Conservation (phyloP, 2,113 vertebrate genomes). For the Garra rufa region DNA sequence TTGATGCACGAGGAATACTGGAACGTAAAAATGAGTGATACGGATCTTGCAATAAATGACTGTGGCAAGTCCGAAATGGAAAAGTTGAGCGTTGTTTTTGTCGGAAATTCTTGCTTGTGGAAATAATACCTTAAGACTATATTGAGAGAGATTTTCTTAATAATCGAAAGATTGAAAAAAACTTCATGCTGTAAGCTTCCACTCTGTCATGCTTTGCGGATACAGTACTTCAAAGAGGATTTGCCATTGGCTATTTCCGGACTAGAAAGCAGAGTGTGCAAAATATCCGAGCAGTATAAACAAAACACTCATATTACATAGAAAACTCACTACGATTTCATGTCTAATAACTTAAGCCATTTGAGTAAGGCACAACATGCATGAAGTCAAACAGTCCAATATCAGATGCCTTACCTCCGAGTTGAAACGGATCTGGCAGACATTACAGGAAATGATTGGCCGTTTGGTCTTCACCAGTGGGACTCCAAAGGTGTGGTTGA, state of each 20-base stretch:
- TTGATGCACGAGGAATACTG: neutral
- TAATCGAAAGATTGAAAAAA: neutral
- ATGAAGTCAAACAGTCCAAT: neutral
- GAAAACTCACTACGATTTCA: conserved; percentile 8
- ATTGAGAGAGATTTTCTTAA: conserved; percentile 37
- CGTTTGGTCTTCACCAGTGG: conserved; percentile 87
- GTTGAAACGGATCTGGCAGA: conserved; percentile 96
- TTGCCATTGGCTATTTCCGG: conserved; percentile 20
- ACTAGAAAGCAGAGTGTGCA: conserved; percentile 36
- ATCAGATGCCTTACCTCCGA: conserved; percentile 81
- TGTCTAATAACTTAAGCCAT: neutral
- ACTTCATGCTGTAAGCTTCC: conserved; percentile 31
- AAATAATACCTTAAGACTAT: conserved; percentile 30
- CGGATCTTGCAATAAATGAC: conserved; percentile 4
- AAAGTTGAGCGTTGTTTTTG: neutral
- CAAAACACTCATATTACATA: conserved; percentile 14
- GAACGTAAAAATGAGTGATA: neutral
- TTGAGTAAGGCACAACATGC: neutral
- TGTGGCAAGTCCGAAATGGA: neutral
- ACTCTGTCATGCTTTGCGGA: conserved; percentile 18
- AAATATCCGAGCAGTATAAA: conserved; percentile 20
- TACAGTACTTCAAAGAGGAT: conserved; percentile 21
- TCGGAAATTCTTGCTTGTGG: neutral
- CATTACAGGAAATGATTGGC: conserved; percentile 91
- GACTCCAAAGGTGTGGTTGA: conserved; percentile 90